These are phyloP conservation scores for Eristalis arbustorum DNA, from an alignment of 2,888 invertebrate species.

Conservation along the genomic window DNA sequence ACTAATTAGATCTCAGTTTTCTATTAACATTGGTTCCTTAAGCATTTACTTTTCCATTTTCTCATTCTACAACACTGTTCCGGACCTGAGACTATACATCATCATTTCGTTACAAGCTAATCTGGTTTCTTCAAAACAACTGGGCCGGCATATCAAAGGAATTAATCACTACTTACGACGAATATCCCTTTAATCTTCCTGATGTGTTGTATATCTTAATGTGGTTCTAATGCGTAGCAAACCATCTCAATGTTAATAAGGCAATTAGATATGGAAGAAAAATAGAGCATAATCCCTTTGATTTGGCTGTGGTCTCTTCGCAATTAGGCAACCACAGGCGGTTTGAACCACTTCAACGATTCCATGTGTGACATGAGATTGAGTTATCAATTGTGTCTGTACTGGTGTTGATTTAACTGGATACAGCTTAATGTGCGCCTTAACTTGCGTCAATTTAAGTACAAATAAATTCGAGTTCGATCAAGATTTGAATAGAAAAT, in stretches of 20 bases:
- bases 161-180: conserved; percentile 14
- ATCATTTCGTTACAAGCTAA: neutral
- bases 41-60: neutral
- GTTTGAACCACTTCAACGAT: neutral
- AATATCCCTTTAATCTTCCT: conserved; percentile 20
- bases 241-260: conserved; percentile 15
- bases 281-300: neutral
- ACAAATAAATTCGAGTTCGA: too few relatives aligned
- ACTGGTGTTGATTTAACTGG: neutral
- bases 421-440: neutral
- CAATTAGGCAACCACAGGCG: neutral
- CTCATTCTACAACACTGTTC: neutral
- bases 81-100: neutral
- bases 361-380: neutral
- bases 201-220: conserved; percentile 17
- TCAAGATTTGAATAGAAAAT: too few relatives aligned
- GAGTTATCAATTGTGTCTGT: neutral
- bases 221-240: conserved; percentile 9
- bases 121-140: neutral
- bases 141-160: neutral
- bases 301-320: neutral
- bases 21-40: neutral
- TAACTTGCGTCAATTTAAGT: neutral
- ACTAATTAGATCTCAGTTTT: neutral
- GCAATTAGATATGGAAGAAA: neutral